phyloP scores from a whole-genome alignment of 2,113 vertebrate species.

The Corapipo altera region DNA sequence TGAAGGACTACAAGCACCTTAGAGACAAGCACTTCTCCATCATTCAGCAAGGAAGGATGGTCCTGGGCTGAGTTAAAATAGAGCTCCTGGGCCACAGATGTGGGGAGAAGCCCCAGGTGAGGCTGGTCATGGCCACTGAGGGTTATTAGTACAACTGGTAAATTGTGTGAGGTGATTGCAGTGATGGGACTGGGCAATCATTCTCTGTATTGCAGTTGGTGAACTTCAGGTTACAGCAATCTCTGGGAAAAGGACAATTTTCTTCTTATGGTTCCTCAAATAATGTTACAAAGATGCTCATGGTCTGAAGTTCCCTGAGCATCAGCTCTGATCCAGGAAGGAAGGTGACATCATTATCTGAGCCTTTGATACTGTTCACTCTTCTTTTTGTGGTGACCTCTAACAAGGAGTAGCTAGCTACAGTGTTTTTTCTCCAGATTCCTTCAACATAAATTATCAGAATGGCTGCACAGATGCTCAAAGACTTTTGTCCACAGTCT shows the following conservation, averaged over 20 bases:
- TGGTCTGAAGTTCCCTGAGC: background rate
- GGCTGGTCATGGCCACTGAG: background rate
- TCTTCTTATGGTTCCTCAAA: background rate
- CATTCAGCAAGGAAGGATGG: accelerated
- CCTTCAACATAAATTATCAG: background rate
- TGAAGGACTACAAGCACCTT: accelerated
- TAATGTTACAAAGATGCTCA: background rate
- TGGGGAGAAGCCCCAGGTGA: background rate
- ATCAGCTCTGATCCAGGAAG: background rate
- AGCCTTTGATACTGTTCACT: background rate
- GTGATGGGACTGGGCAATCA: background rate
- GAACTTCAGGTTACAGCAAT: background rate
- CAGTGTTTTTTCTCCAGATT: background rate
- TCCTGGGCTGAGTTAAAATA: background rate
- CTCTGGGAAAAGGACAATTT: background rate
- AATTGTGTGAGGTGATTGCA: background rate
- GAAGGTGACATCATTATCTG: background rate
- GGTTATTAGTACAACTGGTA: background rate
- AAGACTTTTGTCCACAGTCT: background rate
- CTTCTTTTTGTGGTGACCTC: background rate
- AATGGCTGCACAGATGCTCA: background rate
- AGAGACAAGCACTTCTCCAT: accelerated
- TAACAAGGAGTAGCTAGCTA: background rate
- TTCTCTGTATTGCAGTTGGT: background rate
- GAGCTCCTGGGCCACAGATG: background rate